Evolutionary conservation across 2,113 vertebrate genomes (phyloP), one percentile per base, ranked within the genome.

Genomic region (Paramormyrops kingsleyae): DNA sequence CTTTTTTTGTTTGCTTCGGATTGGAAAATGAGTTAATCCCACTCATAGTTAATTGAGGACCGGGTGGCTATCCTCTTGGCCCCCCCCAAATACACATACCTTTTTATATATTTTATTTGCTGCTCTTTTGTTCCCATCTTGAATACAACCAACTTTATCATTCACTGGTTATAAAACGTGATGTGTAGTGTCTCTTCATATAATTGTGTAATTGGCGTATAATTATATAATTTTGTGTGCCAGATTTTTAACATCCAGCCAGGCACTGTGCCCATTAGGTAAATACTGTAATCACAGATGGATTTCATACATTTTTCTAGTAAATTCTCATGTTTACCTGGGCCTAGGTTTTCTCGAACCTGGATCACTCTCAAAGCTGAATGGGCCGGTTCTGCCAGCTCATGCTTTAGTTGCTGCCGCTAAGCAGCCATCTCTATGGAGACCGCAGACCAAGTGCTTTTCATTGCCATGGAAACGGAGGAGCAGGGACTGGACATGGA

Each of bases 401-500:
- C 84, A 70, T 89, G 87, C 87, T 90, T 80, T 87, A 90, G 89
- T 80, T 86, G 91, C 89, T 90, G 87, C 91, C 90, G 83, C 91
- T 92, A 52, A 90, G 91, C 50, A 87, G 84, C 90, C 91, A 92
- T 93, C 50, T 47, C 91, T 92, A 92, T 93, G 91, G 92, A 92
- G 90, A 93, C 92, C 80, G 87, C 88, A 91, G 89, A 77, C 84
- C 85, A 80, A 93, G 91, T 91, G 92, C 83, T 88, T 92, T 92
- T 92, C 90, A 92, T 93, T 89, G 91, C 91, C 91, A 92, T 92
- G 91, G 92, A 92, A 90, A 93, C 90, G 88, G 83, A 87, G 83
- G 89, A 90, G 92, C 62, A 90, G 46, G 88, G 56, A 90, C 90
- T 90, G 90, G 91, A 90, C 91, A 91, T 74, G 59, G 86, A 70